Evolutionary conservation across 23 tunicate species (phyloP), one percentile per base, ranked within the genome.

Genomic region (Clavelina lepadiformis): DNA sequence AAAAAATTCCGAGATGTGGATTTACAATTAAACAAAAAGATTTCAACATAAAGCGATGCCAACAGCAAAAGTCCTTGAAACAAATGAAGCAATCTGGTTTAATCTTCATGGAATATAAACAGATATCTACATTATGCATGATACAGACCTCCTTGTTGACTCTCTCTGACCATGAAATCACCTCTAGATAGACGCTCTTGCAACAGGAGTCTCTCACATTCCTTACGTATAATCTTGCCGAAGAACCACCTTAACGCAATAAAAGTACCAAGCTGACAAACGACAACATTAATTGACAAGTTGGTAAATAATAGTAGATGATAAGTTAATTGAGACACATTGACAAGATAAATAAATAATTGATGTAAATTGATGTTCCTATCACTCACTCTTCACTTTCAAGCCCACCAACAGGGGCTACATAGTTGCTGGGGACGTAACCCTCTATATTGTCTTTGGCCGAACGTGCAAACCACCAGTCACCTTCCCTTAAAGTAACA

Each of bases 401-500:
- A 52, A 86, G 21, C 2, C 78, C 66, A 20, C 72, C 95, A 20
- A 61, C 65, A 1, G 74, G 67, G 1, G 95, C 95, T 34, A 86
- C 79, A 47, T 86, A 86, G 54, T 86, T 86, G 26, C 74, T 72
- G 35, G 95, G 95, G 19, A 79, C 85, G 53, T 86, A 86, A 7
- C 95, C 95, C 27, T 77, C 82, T 1, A 24, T 28, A 0, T 76
- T 81, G 0, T 65, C 65, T 46, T 52, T 35, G 6, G 61, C 74
- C 27, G 72, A 57, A 34, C 81, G 30, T 3, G 95, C 95, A 25
- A 61, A 69, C 95, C 95, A 86, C 95, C 95, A 86, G 32, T 78
- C 95, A 3, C 95, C 92, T 28, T 82, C 89, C 22, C 89, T 82
- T 52, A 19, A 53, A 35, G n/a, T n/a, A n/a, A n/a, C n/a, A n/a